A percentile compares a stretch with the other conserved stretches of the same genome.
Evolutionary conservation across 2,797 vertebrate genomes (phyloP).

Genomic region (Cirrhinus molitorella): DNA sequence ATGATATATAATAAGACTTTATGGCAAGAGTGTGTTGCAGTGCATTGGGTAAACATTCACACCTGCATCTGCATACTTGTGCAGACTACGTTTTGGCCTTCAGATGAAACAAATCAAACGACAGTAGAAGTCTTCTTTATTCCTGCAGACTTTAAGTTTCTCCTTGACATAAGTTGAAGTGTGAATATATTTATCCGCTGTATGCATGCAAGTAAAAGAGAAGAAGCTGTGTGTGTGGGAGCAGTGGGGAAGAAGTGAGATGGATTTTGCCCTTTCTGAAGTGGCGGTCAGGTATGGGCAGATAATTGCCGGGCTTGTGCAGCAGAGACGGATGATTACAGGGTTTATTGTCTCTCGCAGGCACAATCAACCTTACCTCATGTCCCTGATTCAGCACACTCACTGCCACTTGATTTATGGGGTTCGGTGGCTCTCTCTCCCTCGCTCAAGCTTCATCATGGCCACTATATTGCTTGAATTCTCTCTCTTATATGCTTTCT

Average conservation of each 20-base stretch:
- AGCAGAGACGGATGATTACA: slow-evolving; percentile 84
- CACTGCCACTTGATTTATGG: slow-evolving; percentile 83
- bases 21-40: neutral
- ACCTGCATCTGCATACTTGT: neutral
- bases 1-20: neutral
- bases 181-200: slow-evolving; percentile 53
- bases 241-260: slow-evolving; percentile 67
- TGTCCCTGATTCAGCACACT: slow-evolving; percentile 85
- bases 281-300: slow-evolving; percentile 79
- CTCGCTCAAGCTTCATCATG: slow-evolving; percentile 44
- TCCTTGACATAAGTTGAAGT: slow-evolving; percentile 12
- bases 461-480: slow-evolving; percentile 24
- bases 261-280: slow-evolving; percentile 76
- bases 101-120: neutral
- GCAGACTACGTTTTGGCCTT: neutral
- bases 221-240: slow-evolving; percentile 53
- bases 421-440: slow-evolving; percentile 59
- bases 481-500: slow-evolving; percentile 23
- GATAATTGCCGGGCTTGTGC: slow-evolving; percentile 81
- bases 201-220: slow-evolving; percentile 62
- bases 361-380: slow-evolving; percentile 81
- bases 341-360: slow-evolving; percentile 87
- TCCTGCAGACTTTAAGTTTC: slow-evolving; percentile 23
- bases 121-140: slow-evolving; percentile 1
- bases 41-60: neutral